Conservation (phyloP, 2,113 vertebrate genomes). For the Progne subis region DNA sequence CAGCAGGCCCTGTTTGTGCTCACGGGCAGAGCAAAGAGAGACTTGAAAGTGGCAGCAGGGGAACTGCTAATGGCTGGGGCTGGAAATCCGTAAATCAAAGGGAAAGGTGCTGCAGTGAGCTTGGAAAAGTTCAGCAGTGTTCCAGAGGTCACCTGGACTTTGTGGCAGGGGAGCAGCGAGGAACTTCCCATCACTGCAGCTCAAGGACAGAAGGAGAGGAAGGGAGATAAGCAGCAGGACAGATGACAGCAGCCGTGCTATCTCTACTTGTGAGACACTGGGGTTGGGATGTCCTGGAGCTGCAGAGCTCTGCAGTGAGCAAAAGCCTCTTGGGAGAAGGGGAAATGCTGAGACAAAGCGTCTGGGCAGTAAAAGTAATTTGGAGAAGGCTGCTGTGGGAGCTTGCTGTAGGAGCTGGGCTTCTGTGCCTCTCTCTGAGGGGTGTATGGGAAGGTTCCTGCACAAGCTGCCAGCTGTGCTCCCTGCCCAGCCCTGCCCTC, state of each 20-base stretch:
- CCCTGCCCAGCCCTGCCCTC: not conserved
- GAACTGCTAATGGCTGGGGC: not conserved
- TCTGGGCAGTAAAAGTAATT: not conserved
- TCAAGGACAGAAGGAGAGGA: not conserved
- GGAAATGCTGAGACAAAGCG: not conserved
- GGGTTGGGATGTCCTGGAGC: not conserved
- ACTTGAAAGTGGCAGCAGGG: not conserved
- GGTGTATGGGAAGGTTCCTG: not conserved
- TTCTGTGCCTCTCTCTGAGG: accelerated
- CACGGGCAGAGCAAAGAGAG: not conserved
- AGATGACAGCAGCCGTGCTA: not conserved
- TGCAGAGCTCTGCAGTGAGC: not conserved
- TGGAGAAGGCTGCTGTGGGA: not conserved
- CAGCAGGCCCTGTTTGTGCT: not conserved
- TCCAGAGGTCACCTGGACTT: not conserved
- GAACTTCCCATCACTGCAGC: accelerated
- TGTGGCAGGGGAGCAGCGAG: not conserved
- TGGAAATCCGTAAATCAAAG: not conserved
- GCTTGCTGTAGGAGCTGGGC: no score
- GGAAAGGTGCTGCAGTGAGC: not conserved
- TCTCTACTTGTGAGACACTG: not conserved
- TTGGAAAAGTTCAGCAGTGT: not conserved
- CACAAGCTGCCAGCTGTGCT: accelerated
- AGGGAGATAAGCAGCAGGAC: not conserved
- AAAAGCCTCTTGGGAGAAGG: not conserved